phyloP scores from a whole-genome alignment of 2,797 vertebrate species.

The Alosa sapidissima region DNA sequence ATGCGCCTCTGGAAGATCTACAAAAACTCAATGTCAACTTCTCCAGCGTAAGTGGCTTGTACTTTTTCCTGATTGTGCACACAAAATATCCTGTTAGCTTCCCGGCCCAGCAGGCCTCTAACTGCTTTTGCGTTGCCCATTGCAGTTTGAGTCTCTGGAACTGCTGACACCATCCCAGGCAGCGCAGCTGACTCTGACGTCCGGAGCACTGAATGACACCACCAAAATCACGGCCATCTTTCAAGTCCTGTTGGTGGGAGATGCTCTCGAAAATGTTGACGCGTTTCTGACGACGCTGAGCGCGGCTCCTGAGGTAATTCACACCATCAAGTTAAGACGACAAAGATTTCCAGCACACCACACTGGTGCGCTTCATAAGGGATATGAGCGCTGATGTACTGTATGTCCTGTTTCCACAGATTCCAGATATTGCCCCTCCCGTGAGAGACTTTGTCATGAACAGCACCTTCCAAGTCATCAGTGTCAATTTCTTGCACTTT shows the following conservation, averaged over 20 bases:
- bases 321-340: not conserved
- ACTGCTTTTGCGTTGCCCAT: not conserved
- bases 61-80: not conserved
- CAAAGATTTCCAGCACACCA: not conserved
- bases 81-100: not conserved
- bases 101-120: not conserved
- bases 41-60: slow-evolving; percentile 53
- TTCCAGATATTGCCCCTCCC: slow-evolving; percentile 39
- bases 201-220: slow-evolving; percentile 38
- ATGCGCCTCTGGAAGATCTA: slow-evolving; percentile 52
- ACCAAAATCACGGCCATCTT: slow-evolving; percentile 47
- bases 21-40: slow-evolving; percentile 44
- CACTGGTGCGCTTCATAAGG: not conserved
- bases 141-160: slow-evolving; percentile 37
- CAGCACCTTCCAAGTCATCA: slow-evolving; percentile 53
- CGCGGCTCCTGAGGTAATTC: slow-evolving; percentile 37
- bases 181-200: slow-evolving; percentile 41
- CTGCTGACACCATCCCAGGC: slow-evolving; percentile 39
- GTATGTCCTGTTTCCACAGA: slow-evolving; percentile 40
- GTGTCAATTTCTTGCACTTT: slow-evolving; percentile 20
- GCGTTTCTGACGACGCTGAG: slow-evolving; percentile 48
- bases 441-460: slow-evolving; percentile 56
- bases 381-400: not conserved
- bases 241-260: slow-evolving; percentile 48
- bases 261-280: slow-evolving; percentile 53